Evolutionary conservation across 2,113 vertebrate species (phyloP), one percentile per base, ranked within the genome.

Genomic region (Acrocephalus arundinaceus): DNA sequence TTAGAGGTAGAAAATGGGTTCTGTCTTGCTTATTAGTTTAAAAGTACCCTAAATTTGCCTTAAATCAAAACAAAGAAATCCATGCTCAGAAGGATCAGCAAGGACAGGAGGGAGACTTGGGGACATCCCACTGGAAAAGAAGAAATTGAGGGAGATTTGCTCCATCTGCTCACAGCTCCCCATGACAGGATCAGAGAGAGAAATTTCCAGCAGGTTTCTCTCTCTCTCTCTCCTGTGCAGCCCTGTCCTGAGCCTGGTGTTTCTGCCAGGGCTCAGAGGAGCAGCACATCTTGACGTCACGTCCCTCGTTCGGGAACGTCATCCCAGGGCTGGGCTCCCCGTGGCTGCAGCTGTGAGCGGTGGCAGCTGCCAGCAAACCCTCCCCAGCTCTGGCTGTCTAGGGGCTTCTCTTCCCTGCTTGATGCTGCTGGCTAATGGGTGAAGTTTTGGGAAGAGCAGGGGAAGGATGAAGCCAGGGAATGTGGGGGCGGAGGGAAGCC

Each of bases 401-500:
- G 37, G 87, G 74, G 49, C 49, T 94, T 78, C 48, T 81, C 3
- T 43, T 45, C 68, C 54, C 37, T 30, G 23, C 65, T 41, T 15
- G 24, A 4, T 82, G 59, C 55, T 30, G 7, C 2, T 66, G 0
- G 0, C 37, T 6, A 51, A 19, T 9, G 88, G 94, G 48, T 39
- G 58, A 70, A 79, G 77, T 54, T 89, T 74, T 73, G 54, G 78
- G 91, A 83, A 91, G 88, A 87, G 77, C 62, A 75, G 65, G 51
- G 66, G 68, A 58, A 33, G 75, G 83, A 76, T 59, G 73, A 78
- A 81, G 68, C 86, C 57, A 27, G 72, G 57, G 88, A 78, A 75
- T 10, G 7, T 4, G 15, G 90, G 80, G 83, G 73, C 2, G 7
- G 80, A 95, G 80, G 77, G 58, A 74, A 86, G 86, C 90, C 66